These are phyloP conservation scores for Alitta virens DNA, from an alignment of 2,888 invertebrate genomes.

Conservation along the genomic window DNA sequence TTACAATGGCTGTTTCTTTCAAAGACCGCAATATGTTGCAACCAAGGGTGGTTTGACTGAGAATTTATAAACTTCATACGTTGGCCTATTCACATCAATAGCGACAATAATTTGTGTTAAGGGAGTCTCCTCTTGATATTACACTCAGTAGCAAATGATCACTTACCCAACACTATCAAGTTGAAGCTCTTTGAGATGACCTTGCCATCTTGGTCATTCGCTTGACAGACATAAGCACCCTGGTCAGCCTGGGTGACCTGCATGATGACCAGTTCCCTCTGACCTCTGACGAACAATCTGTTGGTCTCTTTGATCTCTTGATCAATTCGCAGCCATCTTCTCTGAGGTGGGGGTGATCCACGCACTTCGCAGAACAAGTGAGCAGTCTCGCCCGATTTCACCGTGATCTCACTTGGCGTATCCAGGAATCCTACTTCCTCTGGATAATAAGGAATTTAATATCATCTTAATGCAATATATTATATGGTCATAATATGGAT, in stretches of 20 bases:
- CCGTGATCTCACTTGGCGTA: conserved; percentile 38
- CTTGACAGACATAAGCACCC: conserved; percentile 81
- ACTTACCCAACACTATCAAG: conserved; percentile 75
- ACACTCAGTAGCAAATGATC: too few species aligned
- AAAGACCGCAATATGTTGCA: too few species aligned
- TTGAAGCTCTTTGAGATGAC: conserved; percentile 67
- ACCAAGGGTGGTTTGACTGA: too few species aligned
- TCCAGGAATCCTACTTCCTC: conserved; percentile 42
- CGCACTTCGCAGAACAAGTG: conserved; percentile 47
- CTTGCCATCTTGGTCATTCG: conserved; percentile 71
- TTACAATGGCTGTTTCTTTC: too few species aligned
- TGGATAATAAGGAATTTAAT: conserved; percentile 38
- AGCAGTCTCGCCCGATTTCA: conserved; percentile 39
- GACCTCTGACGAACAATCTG: conserved; percentile 43
- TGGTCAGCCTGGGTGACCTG: conserved; percentile 69
- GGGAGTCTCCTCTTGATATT: too few species aligned
- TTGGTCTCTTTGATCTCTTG: conserved; percentile 25
- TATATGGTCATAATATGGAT: too few species aligned
- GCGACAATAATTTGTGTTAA: too few species aligned
- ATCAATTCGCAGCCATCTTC: conserved; percentile 40
- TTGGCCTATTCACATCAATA: too few species aligned
- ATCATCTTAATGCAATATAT: too few species aligned
- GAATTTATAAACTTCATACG: too few species aligned
- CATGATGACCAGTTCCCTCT: conserved; percentile 70
- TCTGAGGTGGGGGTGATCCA: conserved; percentile 40